Base-by-base conservation (phyloP, 37 sponge, comb jelly and placozoan species). In the Ephydatia muelleri region DNA sequence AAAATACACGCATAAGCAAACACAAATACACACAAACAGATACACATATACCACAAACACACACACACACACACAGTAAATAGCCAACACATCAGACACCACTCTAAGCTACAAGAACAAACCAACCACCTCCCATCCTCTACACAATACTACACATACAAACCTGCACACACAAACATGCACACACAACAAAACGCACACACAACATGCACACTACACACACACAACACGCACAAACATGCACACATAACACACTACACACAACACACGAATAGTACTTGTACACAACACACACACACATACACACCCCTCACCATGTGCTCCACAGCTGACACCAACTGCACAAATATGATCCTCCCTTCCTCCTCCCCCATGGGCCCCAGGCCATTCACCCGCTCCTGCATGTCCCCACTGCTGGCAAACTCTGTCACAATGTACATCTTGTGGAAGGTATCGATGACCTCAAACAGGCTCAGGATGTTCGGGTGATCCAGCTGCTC, bases 381-480 rank as follows among this genome's bases (percentile, higher is more conserved):
- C 66, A 74, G 67, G 30, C 81, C 83, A 14, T 49, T 47, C 11
- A 95, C 69, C 43, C 74, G 68, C 5, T 83, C 84, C 57, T 74
- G 67, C 3, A 95, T 82, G 48, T 92, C 88, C 3, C 95, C 95
- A 1, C 85, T 92, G 38, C 73, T 28, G 33, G 95, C 95, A 77
- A 48, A 91, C 78, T 94, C 95, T 90, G 92, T 91, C 34, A 94
- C 83, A 2, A 94, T 69, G 76, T 91, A 83, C 66, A 91, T 81
- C 66, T 31, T 85, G 37, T 85, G 70, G 57, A 86, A 77, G 9
- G 92, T 79, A 68, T 94, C 95, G 29, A 91, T 84, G 33, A 94
- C 92, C 65, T 94, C 91, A 84, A 80, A 88, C 23, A 94, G 84
- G 25, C 90, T 32, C 40, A 93, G 70, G 65, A 93, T 78, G 81